phyloP scores from a whole-genome alignment of 2,797 vertebrate genomes.

The Sebastes umbrosus region DNA sequence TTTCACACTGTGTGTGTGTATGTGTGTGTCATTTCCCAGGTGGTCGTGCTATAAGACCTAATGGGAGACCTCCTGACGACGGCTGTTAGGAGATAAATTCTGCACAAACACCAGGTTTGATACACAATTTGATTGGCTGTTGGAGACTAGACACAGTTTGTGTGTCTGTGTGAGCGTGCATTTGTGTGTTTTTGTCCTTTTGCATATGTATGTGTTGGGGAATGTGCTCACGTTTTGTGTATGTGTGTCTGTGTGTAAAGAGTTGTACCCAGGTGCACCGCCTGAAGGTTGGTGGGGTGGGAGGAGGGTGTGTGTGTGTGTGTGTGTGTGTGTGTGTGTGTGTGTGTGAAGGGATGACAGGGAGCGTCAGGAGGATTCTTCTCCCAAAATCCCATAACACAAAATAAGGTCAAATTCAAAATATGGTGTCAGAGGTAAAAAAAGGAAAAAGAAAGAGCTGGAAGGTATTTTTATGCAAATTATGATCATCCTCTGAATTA shows the following conservation, averaged over 20 bases:
- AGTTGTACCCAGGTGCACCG: conserved; percentile 78
- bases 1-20: conserved; percentile 33
- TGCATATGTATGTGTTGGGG: not conserved
- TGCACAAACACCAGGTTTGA: conserved; percentile 14
- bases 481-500: conserved; percentile 17
- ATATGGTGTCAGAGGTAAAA: conserved; percentile 15
- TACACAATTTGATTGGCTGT: conserved; percentile 3
- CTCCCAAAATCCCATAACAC: conserved; percentile 48
- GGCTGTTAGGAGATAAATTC: conserved; percentile 3
- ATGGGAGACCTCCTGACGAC: conserved; percentile 49
- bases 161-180: not conserved
- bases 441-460: conserved; percentile 5
- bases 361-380: conserved; percentile 58
- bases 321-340: conserved; percentile 20
- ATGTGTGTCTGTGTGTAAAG: conserved; percentile 27
- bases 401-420: conserved; percentile 70
- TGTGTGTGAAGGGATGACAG: conserved; percentile 56
- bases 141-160: not conserved
- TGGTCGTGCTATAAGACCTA: conserved; percentile 42
- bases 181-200: conserved; percentile 1
- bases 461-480: conserved; percentile 58
- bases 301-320: conserved; percentile 27
- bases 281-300: conserved; percentile 64
- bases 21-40: conserved; percentile 52
- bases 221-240: conserved; percentile 13